Evolutionary conservation across 2,888 invertebrate genomes (phyloP), one percentile per base, ranked within the genome.

Genomic region (Athrips mouffetella): DNA sequence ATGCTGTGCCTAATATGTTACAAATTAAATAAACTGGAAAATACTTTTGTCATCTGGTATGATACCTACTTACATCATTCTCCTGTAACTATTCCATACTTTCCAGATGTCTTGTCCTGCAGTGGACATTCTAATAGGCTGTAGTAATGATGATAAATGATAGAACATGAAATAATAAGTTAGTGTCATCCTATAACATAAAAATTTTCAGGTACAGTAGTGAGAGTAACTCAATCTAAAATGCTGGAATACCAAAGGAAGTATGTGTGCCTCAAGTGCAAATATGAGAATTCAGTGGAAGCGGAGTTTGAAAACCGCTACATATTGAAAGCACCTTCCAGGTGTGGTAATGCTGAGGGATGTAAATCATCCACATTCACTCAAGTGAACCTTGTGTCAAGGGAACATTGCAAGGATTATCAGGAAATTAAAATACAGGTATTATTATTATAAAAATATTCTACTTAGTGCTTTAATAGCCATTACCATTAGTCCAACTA

Each of bases 371-470:
- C 86, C 30, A 91, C 88, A 62, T 89, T 92, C 52, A 77, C 75
- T 50, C 78, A 83, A 60, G 76, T 91, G 13, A 89, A 88, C 52
- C 73, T 90, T 45, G 80, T 92, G 29, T 90, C 91, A 40, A 86
- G 91, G 53, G 89, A 91, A 54, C 89, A 92, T 67, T 96, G 91
- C 70, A 93, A 91, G 62, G 95, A 96, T 85, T 95, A 94, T 78
- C 96, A 96, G 76, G 95, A 96, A 87, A 92, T 96, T 10, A 96
- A 95, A 84, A 90, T 97, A 66, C 94, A 94, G 83, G 93, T 92
- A 76, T 44, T 33, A 42, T 4, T 2, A 11, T 10, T 15, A 33
- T 16, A 3, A 4, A 13, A 11, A 15, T 15, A 33, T 16, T n/a
- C n/a, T n/a, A n/a, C n/a, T n/a, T n/a, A n/a, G n/a, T n/a, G n/a